These are phyloP conservation scores for Sipunculus nudus DNA, from an alignment of 2,888 invertebrate genomes.

Conservation along the genomic window DNA sequence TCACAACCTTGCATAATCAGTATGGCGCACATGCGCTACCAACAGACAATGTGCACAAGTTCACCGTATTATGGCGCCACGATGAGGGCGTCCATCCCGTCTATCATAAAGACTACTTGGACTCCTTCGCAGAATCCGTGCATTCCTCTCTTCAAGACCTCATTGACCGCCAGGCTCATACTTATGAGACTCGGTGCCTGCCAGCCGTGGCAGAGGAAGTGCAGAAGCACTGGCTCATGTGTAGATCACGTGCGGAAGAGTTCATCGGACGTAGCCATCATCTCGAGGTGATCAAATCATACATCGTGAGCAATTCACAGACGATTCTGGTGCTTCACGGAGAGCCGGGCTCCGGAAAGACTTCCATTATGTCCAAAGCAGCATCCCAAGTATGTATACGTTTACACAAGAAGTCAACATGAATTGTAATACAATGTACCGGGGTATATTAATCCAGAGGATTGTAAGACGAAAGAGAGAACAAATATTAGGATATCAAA, in stretches of 20 bases:
- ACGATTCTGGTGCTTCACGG: constrained; percentile 56
- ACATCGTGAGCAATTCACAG: constrained; percentile 43
- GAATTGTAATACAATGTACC: too few species aligned
- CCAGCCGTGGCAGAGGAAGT: constrained; percentile 25
- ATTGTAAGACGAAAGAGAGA: too few species aligned
- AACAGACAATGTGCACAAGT: constrained; percentile 42
- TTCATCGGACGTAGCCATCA: constrained; percentile 39
- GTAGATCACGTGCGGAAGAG: constrained; percentile 25
- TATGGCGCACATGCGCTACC: constrained; percentile 35
- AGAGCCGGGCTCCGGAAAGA: constrained; percentile 53
- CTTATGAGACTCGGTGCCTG: too few species aligned
- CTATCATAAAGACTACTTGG: constrained; percentile 56
- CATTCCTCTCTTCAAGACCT: not conserved
- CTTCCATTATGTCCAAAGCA: constrained; percentile 51
- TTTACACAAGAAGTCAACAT: not conserved
- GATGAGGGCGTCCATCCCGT: constrained; percentile 57
- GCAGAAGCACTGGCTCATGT: constrained; percentile 25
- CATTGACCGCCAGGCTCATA: constrained; percentile 16
- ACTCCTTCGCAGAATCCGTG: constrained; percentile 42
- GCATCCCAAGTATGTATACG: constrained; percentile 48
- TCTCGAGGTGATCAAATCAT: constrained; percentile 42
- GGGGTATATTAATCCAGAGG: too few species aligned
- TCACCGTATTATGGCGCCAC: constrained; percentile 60
- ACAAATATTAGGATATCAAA: too few species aligned
- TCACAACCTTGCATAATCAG: constrained; percentile 47